Percentiles rank a stretch among this genome's conserved stretches.
Evolutionary conservation across 2,888 invertebrate genomes (phyloP).

Genomic region (Cordilura impudica): DNA sequence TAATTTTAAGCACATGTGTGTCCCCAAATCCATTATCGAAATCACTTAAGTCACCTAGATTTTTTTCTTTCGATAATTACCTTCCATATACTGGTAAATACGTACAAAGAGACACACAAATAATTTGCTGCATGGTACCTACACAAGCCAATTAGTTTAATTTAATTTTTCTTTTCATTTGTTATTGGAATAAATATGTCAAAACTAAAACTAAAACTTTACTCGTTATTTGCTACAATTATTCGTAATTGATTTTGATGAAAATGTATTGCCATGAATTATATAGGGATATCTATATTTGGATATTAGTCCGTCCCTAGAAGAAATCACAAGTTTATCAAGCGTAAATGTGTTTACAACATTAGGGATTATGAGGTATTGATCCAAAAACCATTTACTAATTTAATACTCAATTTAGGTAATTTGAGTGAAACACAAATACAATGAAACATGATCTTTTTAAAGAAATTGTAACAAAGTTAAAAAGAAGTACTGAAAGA

Average conservation of each 20-base stretch:
- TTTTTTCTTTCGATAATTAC: not conserved
- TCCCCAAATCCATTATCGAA: not conserved
- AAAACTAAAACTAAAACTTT: not conserved
- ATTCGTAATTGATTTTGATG: not conserved
- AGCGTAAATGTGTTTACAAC: not conserved
- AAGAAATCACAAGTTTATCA: not conserved
- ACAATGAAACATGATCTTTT: not conserved
- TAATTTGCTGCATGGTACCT: not conserved
- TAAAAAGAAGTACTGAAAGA: no score
- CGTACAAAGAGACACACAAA: no score
- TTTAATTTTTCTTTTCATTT: not conserved
- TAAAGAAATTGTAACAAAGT: no score
- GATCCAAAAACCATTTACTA: not conserved
- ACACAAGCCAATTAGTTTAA: not conserved
- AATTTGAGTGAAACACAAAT: not conserved
- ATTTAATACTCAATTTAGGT: no score
- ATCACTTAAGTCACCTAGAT: not conserved
- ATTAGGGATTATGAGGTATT: not conserved
- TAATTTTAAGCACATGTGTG: not conserved
- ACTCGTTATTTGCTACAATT: not conserved
- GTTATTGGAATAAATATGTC: not conserved
- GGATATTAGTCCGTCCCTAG: not conserved
- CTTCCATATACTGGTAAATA: no score
- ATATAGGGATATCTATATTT: not conserved
- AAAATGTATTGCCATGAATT: not conserved